phyloP scores from a whole-genome alignment of 2,888 invertebrate species.

The Lepetodrilus schrolli region DNA sequence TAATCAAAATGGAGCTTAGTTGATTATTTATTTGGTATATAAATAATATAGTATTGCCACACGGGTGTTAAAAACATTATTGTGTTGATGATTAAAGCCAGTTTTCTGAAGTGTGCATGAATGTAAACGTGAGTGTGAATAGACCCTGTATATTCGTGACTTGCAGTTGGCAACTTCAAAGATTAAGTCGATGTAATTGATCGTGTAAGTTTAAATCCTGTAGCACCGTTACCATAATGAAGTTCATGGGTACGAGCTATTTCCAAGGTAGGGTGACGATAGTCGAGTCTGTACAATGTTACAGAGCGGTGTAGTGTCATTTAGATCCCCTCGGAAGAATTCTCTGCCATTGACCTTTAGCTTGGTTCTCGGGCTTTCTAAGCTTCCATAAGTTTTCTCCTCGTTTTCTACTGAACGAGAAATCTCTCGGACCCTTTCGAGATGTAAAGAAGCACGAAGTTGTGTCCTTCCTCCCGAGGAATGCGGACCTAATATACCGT shows the following conservation, averaged over 20 bases:
- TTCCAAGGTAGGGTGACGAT: neutral
- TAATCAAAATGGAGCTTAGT: too few species aligned
- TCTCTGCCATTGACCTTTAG: neutral
- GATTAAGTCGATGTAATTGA: neutral
- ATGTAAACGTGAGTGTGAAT: too few species aligned
- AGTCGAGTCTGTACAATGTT: neutral
- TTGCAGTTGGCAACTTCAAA: neutral
- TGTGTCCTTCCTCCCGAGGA: neutral
- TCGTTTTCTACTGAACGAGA: constrained; percentile 24
- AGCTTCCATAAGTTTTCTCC: constrained; percentile 1
- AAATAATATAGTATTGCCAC: neutral
- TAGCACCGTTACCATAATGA: constrained; percentile 2
- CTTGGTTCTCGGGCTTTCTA: neutral
- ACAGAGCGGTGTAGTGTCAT: neutral
- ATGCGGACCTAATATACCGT: constrained; percentile 27
- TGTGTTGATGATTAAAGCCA: too few species aligned
- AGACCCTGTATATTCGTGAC: neutral
- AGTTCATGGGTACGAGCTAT: neutral
- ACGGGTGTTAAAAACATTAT: neutral
- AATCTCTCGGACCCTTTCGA: constrained; percentile 13
- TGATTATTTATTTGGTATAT: too few species aligned
- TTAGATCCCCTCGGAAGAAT: neutral
- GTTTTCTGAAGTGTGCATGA: too few species aligned
- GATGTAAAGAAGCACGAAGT: constrained; percentile 14
- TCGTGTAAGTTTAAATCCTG: neutral